Evolutionary conservation across 2,797 vertebrate species (phyloP), one percentile per base, ranked within the genome.

Genomic region (Tangara arthus): DNA sequence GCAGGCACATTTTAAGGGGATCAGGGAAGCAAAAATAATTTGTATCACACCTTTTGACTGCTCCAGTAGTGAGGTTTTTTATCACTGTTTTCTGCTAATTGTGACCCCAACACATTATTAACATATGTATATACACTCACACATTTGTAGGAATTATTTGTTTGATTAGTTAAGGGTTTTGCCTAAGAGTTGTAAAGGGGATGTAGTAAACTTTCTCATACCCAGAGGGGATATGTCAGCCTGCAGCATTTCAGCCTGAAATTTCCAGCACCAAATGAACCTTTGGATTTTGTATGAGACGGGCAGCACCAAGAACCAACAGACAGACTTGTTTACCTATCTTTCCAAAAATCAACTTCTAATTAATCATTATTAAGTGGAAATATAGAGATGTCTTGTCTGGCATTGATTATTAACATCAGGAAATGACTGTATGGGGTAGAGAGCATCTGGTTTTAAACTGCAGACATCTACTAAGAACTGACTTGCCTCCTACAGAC

Each of bases 41-140:
- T 34, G 4, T 9, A 8, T 17, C 5, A 47, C 44, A 47, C 44
- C n/a, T 57, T 60, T 24, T 14, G 14, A 13, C 21, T 65, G 35
- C n/a, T 55, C 55, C 13, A 1, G 34, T 21, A 55, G 16, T 12
- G 52, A 56, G 16, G 18, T 1, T 24, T 52, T 20, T 28, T 50
- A 5, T 44, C 28, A 5, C 28, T 32, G 37, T 24, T 41, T 79
- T 55, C 35, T 52, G 24, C 34, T 68, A 30, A 44, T 15, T 39
- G 28, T 32, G 32, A 49, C 14, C 30, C 15, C 17, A 41, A 41
- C 16, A 41, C 41, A 41, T 41, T 41, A 41, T 41, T 8, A 41
- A 41, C 41, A 10, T 0, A 59, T 1, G 28, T 5, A 47, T 3
- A 30, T 1, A 35, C 27, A 56, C 13, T 28, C 7, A 44, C 3